Evolutionary conservation across 1,140 invertebrate species (phyloP).

Genomic region (Rhopalosiphum padi): DNA sequence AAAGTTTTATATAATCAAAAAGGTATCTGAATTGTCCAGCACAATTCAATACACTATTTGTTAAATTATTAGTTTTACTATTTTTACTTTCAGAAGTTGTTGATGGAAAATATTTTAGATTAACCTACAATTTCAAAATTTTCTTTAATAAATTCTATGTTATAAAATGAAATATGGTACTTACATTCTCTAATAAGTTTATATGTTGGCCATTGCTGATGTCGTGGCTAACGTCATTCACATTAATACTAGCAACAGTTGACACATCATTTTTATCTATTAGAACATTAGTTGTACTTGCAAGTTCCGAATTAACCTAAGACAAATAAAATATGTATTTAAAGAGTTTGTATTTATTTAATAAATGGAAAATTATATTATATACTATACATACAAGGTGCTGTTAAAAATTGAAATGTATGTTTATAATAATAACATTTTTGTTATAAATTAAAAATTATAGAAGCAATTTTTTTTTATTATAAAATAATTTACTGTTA

Average conservation of each 20-base stretch:
- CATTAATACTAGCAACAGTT: neutral
- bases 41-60: too few species aligned
- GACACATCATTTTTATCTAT: neutral
- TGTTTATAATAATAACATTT: too few species aligned
- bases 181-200: neutral
- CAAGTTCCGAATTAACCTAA: neutral
- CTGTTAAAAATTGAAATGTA: too few species aligned
- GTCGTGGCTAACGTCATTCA: neutral
- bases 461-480: too few species aligned
- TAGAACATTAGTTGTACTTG: neutral
- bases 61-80: too few species aligned
- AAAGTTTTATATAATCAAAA: constrained; percentile 4
- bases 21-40: neutral
- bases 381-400: neutral
- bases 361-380: neutral
- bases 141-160: neutral
- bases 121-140: too few species aligned
- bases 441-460: too few species aligned
- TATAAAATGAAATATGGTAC: neutral
- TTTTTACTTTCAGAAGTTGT: too few species aligned
- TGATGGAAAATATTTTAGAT: too few species aligned
- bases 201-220: neutral
- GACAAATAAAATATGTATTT: neutral
- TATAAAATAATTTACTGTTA: too few species aligned
- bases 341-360: neutral